Evolutionary conservation across 2,888 invertebrate species (phyloP).

Genomic region (Acanthosoma haemorrhoidale): DNA sequence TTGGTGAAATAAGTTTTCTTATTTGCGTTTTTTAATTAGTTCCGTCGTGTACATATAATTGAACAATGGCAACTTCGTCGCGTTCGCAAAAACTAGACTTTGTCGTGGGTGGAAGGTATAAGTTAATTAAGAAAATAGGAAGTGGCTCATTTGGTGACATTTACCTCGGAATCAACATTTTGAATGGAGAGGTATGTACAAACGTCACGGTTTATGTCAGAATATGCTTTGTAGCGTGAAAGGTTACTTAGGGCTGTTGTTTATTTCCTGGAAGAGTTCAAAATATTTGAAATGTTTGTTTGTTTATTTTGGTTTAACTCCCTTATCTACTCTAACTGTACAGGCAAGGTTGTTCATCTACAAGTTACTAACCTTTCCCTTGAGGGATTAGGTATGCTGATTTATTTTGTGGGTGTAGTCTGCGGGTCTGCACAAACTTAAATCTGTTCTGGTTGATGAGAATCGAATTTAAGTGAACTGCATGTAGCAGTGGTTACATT

Average conservation of each 20-base stretch:
- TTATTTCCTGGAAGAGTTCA: constrained; percentile 22
- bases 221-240: too few relatives aligned
- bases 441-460: too few relatives aligned
- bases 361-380: too few relatives aligned
- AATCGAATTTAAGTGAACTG: too few relatives aligned
- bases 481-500: constrained; percentile 26
- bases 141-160: constrained; percentile 99
- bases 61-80: constrained; percentile 39
- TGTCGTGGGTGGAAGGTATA: constrained; percentile 59
- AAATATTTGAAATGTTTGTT: constrained; percentile 26
- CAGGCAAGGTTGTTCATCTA: too few relatives aligned
- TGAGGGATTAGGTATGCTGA: too few relatives aligned
- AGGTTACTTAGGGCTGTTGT: constrained; percentile 10
- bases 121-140: constrained; percentile 60
- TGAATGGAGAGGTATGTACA: constrained; percentile 77
- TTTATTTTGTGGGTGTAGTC: too few relatives aligned
- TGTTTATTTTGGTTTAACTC: too few relatives aligned
- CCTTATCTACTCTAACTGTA: too few relatives aligned
- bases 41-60: background rate
- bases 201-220: too few relatives aligned
- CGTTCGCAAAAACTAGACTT: constrained; percentile 58
- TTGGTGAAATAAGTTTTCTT: constrained; percentile 14
- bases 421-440: too few relatives aligned
- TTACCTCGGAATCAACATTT: constrained; percentile 87
- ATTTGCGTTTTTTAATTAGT: background rate